Percentiles rank a stretch among this genome's conserved stretches.
These are phyloP conservation scores for Ptychoptera albimana DNA, from an alignment of 2,888 invertebrate genomes.

Conservation along the genomic window DNA sequence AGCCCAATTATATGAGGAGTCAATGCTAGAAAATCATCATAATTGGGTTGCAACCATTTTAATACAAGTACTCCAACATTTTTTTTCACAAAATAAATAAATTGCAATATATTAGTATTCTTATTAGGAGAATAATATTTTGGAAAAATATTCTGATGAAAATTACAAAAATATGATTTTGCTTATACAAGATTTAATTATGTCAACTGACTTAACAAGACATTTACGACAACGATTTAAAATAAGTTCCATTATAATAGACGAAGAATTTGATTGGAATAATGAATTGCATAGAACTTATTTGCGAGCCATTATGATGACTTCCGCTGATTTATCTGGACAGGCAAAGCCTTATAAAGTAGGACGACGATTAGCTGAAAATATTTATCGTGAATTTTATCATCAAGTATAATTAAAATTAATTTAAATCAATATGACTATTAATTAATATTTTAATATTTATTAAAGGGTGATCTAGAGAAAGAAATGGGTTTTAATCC, in stretches of 20 bases:
- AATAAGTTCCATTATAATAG: conserved; percentile 34
- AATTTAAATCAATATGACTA: neutral
- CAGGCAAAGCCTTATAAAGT: conserved; percentile 41
- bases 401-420: neutral
- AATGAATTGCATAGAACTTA: conserved; percentile 34
- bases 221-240: conserved; percentile 39
- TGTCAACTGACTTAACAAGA: conserved; percentile 41
- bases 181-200: conserved; percentile 39
- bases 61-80: conserved; percentile 31
- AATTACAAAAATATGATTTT: conserved; percentile 32
- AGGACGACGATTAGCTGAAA: conserved; percentile 32
- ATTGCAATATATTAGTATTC: neutral
- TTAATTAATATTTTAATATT: conserved; percentile 18
- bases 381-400: neutral
- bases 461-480: conserved; percentile 41
- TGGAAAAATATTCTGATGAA: conserved; percentile 19
- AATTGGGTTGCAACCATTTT: conserved; percentile 38
- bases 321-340: conserved; percentile 42
- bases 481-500: conserved; percentile 40
- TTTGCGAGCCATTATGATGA: conserved; percentile 41
- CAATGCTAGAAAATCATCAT: conserved; percentile 44
- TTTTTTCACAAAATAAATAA: conserved; percentile 4
- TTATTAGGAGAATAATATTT: neutral
- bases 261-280: conserved; percentile 33
- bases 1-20: conserved; percentile 37